phyloP scores from a whole-genome alignment of 2,888 invertebrate species.

The Agriopis leucophaearia region DNA sequence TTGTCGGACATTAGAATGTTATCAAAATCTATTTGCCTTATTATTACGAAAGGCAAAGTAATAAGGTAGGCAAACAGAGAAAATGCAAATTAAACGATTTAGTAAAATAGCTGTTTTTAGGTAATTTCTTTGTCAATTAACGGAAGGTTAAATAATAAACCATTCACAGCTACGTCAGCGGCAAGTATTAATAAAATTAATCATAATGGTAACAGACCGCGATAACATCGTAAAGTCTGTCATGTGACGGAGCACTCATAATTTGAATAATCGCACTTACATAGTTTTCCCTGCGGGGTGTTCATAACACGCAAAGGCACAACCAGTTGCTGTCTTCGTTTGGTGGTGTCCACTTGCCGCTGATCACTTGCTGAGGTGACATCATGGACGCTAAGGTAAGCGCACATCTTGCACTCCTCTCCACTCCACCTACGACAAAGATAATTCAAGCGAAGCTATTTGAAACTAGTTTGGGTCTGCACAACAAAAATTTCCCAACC shows the following conservation, averaged over 20 bases:
- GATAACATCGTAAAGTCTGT: conserved; percentile 44
- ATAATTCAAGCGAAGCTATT: too few species aligned
- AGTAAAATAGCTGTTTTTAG: background rate
- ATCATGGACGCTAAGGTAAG: conserved; percentile 75
- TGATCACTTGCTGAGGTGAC: conserved; percentile 38
- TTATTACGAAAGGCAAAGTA: too few species aligned
- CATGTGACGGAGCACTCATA: conserved; percentile 40
- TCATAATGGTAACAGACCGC: conserved; percentile 48
- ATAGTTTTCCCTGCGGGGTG: conserved; percentile 57
- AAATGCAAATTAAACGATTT: background rate
- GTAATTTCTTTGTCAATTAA: background rate
- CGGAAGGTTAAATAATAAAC: background rate
- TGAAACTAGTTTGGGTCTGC: too few species aligned
- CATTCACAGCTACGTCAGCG: conserved; percentile 20
- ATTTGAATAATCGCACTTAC: conserved; percentile 56
- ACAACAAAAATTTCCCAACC: too few species aligned
- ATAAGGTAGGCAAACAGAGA: background rate
- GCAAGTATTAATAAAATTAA: conserved; percentile 36
- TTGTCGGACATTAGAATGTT: too few species aligned
- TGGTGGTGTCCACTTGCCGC: conserved; percentile 54
- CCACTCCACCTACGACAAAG: background rate
- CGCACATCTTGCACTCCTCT: background rate
- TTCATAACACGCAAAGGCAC: conserved; percentile 55
- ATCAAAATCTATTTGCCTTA: too few species aligned
- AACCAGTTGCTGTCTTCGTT: conserved; percentile 60